Evolutionary conservation across 2,113 vertebrate species (phyloP), one percentile per base, ranked within the genome.

Genomic region (Athene noctua): DNA sequence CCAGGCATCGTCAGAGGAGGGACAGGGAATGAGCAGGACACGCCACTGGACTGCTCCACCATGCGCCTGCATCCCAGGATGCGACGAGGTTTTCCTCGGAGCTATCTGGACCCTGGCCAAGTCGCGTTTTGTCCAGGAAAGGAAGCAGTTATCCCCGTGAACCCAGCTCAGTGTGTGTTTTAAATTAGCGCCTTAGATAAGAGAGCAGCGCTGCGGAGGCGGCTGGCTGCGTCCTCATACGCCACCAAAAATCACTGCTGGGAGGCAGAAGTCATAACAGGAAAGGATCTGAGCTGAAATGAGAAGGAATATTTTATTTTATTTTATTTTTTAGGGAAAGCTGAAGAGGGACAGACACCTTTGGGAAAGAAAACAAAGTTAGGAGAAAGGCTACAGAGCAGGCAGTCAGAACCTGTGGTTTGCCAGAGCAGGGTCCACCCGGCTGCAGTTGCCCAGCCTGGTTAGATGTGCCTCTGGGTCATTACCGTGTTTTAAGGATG

Each of bases 41-140:
- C 0, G 7, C 18, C 0, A 1, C 40, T 15, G 47, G 62, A 23
- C 21, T 2, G 1, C 59, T 62, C 34, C 1, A 6, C 61, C 4
- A 4, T 9, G 30, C 1, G 11, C 34, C 75, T 70, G 42, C 59
- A 62, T 62, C 61, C 54, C 2, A 9, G 61, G 61, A 68, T 74
- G 84, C 26, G 1, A 42, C 0, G 6, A 73, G 49, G 26, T n/a
- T 74, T 67, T 74, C 74, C 89, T 63, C 9, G 2, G 46, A 65
- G 57, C 52, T 52, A n/a, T 13, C 30, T 4, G 4, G 38, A 15
- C 7, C 54, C 40, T 1, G 3, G 72, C 79, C 88, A 59, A 70
- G 23, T 3, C 2, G 2, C 15, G 4, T 54, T 85, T 55, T 4
- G 7, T 57, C 75, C 77, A 75, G 80, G 70, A 66, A 75, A 59